phyloP scores from a whole-genome alignment of 2,888 invertebrate genomes.

The Clepsis dumicolana region DNA sequence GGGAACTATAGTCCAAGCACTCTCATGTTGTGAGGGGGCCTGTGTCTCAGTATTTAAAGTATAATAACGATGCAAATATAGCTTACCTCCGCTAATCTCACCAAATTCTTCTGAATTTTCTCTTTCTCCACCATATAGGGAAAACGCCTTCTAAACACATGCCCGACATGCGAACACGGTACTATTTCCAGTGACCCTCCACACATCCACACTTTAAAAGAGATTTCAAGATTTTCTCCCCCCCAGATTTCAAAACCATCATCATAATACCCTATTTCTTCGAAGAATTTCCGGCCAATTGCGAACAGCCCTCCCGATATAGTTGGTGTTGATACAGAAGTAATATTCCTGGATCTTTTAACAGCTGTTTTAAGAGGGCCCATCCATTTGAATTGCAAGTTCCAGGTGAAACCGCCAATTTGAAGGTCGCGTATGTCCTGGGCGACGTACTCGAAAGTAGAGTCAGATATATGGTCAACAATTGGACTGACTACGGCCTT shows the following conservation, averaged over 20 bases:
- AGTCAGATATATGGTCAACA: slow-evolving; percentile 95
- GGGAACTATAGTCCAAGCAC: too few species aligned
- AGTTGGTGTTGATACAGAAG: slow-evolving; percentile 96
- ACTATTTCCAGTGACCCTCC: slow-evolving; percentile 98
- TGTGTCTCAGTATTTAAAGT: too few species aligned
- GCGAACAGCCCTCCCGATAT: slow-evolving; percentile 99
- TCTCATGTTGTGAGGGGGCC: too few species aligned
- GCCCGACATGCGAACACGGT: slow-evolving; percentile 99
- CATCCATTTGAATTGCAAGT: slow-evolving; percentile 98
- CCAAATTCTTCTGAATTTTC: slow-evolving; percentile 95
- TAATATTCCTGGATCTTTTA: slow-evolving; percentile 90
- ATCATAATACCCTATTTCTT: slow-evolving; percentile 97
- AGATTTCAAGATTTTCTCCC: slow-evolving; percentile 97
- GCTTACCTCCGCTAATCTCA: slow-evolving; percentile 93
- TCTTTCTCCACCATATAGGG: slow-evolving; percentile 97
- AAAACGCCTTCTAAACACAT: slow-evolving; percentile 97
- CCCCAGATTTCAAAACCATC: slow-evolving; percentile 99
- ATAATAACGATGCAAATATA: not conserved
- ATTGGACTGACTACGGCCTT: slow-evolving; percentile 96
- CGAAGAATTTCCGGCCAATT: slow-evolving; percentile 95
- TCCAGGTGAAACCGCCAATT: slow-evolving; percentile 96
- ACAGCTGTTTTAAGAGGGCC: slow-evolving; percentile 92
- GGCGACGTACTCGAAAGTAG: slow-evolving; percentile 94
- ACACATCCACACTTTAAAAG: slow-evolving; percentile 99
- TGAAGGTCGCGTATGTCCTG: slow-evolving; percentile 91